phyloP scores from a whole-genome alignment of 2,113 vertebrate genomes.

The Calyptomena viridis region DNA sequence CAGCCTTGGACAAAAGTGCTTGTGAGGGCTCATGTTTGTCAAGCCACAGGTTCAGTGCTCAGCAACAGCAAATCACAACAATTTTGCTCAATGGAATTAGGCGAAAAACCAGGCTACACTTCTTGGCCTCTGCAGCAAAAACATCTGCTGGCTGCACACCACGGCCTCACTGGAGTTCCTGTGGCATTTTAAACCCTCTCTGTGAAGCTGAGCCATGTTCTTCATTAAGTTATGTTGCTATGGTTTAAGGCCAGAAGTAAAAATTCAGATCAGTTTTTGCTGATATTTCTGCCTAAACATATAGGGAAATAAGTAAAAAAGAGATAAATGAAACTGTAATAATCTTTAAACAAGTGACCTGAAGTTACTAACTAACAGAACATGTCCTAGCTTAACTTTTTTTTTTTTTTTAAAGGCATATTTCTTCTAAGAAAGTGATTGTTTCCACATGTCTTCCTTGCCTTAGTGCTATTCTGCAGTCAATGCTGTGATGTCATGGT shows the following conservation, averaged over 20 bases:
- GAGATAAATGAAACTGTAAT: slow-evolving; percentile 15
- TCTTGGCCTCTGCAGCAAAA: background rate
- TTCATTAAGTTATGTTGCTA: background rate
- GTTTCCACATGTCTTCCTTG: slow-evolving; percentile 44
- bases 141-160: background rate
- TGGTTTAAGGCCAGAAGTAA: slow-evolving; percentile 51
- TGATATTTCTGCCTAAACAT: slow-evolving; percentile 35
- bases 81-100: background rate
- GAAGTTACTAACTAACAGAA: slow-evolving; percentile 56
- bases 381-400: background rate
- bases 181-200: background rate
- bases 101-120: background rate
- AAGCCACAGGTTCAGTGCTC: background rate
- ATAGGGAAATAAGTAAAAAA: slow-evolving; percentile 40
- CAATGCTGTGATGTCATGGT: slow-evolving; percentile 2
- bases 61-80: background rate
- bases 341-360: slow-evolving; percentile 48
- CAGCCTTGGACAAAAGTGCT: background rate
- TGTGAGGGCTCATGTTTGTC: background rate
- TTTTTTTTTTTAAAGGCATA: background rate
- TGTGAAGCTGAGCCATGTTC: background rate
- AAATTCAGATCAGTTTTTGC: slow-evolving; percentile 28
- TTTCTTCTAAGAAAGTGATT: slow-evolving; percentile 28
- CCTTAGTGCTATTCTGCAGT: background rate
- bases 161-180: background rate